A percentile compares a stretch with the other conserved stretches of the same genome.
phyloP scores from a whole-genome alignment of 2,888 invertebrate species.

The Campoplex capitator region DNA sequence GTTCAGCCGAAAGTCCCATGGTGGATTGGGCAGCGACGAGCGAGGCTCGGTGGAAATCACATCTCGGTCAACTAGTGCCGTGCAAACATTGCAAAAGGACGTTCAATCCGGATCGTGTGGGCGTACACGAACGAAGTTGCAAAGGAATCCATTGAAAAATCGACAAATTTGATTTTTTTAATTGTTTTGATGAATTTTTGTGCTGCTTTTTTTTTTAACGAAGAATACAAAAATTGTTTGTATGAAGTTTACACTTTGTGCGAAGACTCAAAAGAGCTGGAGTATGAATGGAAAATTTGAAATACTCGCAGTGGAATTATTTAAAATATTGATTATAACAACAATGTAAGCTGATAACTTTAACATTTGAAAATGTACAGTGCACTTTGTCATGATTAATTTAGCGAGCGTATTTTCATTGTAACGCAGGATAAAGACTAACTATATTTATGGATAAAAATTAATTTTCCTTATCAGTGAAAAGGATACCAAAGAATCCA shows the following conservation, averaged over 20 bases:
- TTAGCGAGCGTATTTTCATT: constrained; percentile 39
- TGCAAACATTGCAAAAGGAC: constrained; percentile 87
- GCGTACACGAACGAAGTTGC: constrained; percentile 87
- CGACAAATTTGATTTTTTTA: background rate
- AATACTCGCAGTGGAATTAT: background rate
- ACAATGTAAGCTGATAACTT: constrained; percentile 23
- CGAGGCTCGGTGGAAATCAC: constrained; percentile 86
- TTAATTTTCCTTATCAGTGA: background rate
- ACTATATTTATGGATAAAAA: constrained; percentile 55
- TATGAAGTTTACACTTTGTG: background rate
- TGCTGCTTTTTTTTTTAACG: constrained; percentile 8
- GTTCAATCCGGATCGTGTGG: constrained; percentile 88
- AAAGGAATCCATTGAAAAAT: constrained; percentile 77
- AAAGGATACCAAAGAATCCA: background rate
- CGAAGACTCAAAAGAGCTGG: background rate
- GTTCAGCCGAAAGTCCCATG: constrained; percentile 70
- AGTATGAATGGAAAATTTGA: background rate
- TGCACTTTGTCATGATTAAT: constrained; percentile 48
- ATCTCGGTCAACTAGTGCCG: constrained; percentile 86
- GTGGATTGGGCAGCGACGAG: constrained; percentile 78
- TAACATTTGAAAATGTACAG: constrained; percentile 53
- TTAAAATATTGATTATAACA: background rate
- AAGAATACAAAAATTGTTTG: background rate
- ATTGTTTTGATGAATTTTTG: constrained; percentile 8
- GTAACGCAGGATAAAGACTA: constrained; percentile 56